Base-by-base conservation (phyloP, 2,888 invertebrate species). In the Harmothoe impar region DNA sequence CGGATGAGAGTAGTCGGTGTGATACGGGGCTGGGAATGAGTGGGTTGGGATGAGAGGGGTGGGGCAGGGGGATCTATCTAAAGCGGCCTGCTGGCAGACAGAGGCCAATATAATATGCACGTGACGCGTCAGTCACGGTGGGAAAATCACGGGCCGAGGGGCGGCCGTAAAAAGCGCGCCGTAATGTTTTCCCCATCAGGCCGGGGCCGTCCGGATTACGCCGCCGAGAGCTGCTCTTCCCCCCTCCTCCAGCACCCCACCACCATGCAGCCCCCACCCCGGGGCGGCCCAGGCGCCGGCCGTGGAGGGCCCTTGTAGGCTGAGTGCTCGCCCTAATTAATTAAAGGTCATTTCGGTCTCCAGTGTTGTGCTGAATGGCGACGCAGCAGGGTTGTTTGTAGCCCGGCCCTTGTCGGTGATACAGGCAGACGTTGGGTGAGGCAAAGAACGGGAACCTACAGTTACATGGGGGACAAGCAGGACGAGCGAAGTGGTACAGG, bases 121-220 rank as follows among this genome's bases (percentile, higher is more conserved):
- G n/a, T n/a, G n/a, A n/a, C 23, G 20, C 62, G 62, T 62, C 81
- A 81, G 81, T 43, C 81, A 43, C 31, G 81, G 81, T 43, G 81
- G 35, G 35, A 43, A 81, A 81, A 81, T 81, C 81, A 35, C 81
- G 20, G 33, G 35, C 81, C 17, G 77, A 29, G 17, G 77, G 25
- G 29, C 25, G 31, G 77, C 25, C n/a, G 20, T 25, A 81, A 81
- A 81, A 81, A 43, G 43, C 81, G 33, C 29, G 35, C 33, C 81
- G 43, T 81, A 81, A 81, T 81, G 81, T 81, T 81, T 81, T 43
- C 81, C 81, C 23, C 81, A 31, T 81, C 81, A 81, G 43, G 15
- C 43, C 81, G 35, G 77, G 77, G 81, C 72, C 0, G 81, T 33
- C 35, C 35, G 81, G 81, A 77, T 77, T n/a, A 77, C 77, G 3